Evolutionary conservation across 64 coral and sea anemone species (phyloP).

Genomic region (Pachyseris speciosa): DNA sequence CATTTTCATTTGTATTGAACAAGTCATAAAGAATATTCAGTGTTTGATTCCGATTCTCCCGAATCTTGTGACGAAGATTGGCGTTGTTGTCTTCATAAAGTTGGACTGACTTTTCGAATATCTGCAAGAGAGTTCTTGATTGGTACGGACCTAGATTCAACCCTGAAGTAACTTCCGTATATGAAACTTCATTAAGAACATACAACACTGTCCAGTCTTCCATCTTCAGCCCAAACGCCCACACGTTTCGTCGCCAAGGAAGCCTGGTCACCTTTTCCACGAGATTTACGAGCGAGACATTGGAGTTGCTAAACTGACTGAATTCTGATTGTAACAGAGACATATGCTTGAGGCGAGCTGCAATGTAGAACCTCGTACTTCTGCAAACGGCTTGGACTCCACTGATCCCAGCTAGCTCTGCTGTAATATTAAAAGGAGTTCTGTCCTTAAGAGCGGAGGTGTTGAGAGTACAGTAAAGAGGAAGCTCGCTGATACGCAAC

Average conservation of each 20-base stretch:
- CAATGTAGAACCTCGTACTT: slow-evolving; percentile 33
- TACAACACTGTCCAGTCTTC: slow-evolving; percentile 37
- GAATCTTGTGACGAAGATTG: not conserved
- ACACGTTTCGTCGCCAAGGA: slow-evolving; percentile 49
- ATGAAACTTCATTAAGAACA: not conserved
- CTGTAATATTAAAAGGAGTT: slow-evolving; percentile 20
- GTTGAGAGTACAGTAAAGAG: slow-evolving; percentile 11
- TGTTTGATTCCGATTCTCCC: not conserved
- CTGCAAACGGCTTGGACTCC: not conserved
- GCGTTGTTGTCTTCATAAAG: not conserved
- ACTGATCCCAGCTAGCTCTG: slow-evolving; percentile 9
- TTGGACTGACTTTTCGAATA: slow-evolving; percentile 20
- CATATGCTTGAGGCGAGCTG: slow-evolving; percentile 13
- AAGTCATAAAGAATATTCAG: not conserved
- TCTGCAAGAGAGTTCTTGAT: not conserved
- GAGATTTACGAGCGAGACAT: slow-evolving; percentile 1
- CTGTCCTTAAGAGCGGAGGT: slow-evolving; percentile 9
- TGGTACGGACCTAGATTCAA: not conserved
- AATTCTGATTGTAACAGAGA: not conserved
- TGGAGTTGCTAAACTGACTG: not conserved
- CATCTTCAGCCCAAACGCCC: slow-evolving; percentile 20
- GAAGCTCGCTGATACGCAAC: slow-evolving; percentile 21
- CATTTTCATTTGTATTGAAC: slow-evolving; percentile 28
- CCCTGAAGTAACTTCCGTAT: not conserved
- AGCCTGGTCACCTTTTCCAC: slow-evolving; percentile 18